Evolutionary conservation across 1,140 invertebrate genomes (phyloP), one percentile per base, ranked within the genome.

Genomic region (Kradibia gibbosae): DNA sequence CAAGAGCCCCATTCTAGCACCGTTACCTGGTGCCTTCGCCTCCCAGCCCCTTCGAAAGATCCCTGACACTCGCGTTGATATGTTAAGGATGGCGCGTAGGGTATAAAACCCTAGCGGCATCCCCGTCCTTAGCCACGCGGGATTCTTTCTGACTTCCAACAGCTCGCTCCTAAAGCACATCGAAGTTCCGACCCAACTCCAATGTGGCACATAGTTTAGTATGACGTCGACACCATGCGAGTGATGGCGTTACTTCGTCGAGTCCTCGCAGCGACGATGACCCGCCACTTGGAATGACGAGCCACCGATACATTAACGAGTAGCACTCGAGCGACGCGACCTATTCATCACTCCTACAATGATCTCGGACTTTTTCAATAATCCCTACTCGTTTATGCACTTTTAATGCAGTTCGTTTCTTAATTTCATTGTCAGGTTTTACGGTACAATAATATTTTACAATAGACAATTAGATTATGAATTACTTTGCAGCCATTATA

Each of bases 61-160:
- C 13, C 62, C 0, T 39, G 25, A 39, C 34, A 1, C 62, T 67
- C 62, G 5, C 34, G 62, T n/a, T n/a, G 11, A 13, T 72, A 72
- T 72, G 70, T 42, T 48, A 72, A 72, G 42, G 70, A 72, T 39
- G 3, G 0, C 42, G 36, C 17, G 62, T 31, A 67, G 62, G 62
- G 62, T 31, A 39, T 67, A 20, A n/a, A 67, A 39, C 62, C 62
- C 62, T 39, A 39, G 62, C 34, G 20, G 11, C 62, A 36, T 8
- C 7, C 34, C 15, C n/a, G 62, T 1, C 62, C 62, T 39, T 67
- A 36, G 62, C 36, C 62, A 39, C 62, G 34, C 62, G 62, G 62
- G 62, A 67, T 3, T 3, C 15, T 17, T 3, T 10, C 62, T 39
- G 62, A 65, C 34, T 65, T 31, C 62, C 62, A 34, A 34, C 20